Evolutionary conservation across 2,797 vertebrate species (phyloP).

Genomic region (Anguilla obscura): DNA sequence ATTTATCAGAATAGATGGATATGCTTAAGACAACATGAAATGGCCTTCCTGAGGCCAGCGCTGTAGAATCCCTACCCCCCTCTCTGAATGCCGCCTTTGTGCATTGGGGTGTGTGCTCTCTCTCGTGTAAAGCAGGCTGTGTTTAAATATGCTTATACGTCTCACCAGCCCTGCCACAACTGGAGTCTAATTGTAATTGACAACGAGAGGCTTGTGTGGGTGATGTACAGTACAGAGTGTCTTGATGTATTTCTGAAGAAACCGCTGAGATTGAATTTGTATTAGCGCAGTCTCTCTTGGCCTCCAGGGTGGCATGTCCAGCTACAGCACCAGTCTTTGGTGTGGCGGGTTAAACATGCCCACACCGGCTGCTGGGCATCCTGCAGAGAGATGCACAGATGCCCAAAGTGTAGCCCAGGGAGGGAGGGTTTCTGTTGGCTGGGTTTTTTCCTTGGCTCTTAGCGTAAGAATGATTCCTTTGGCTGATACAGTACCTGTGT

Average conservation of each 20-base stretch:
- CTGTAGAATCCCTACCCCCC: slow-evolving; percentile 11
- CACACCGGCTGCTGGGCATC: not conserved
- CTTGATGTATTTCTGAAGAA: not conserved
- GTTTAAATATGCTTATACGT: slow-evolving; percentile 7
- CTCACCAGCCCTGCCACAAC: not conserved
- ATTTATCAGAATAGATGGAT: slow-evolving; percentile 34
- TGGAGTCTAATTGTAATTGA: slow-evolving; percentile 21
- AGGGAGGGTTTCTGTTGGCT: not conserved
- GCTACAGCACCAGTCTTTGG: not conserved
- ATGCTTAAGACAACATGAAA: slow-evolving; percentile 12
- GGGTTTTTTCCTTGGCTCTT: not conserved
- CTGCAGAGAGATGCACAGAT: not conserved
- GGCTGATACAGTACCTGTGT: not conserved
- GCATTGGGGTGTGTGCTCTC: slow-evolving; percentile 10
- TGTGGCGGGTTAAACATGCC: not conserved
- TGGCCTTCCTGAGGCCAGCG: not conserved
- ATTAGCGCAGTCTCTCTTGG: not conserved
- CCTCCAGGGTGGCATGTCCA: not conserved
- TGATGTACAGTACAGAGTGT: not conserved
- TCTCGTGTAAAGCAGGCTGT: not conserved
- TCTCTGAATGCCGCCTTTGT: slow-evolving; percentile 20
- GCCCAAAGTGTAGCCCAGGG: not conserved
- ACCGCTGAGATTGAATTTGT: slow-evolving; percentile 27
- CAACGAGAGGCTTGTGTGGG: slow-evolving; percentile 23
- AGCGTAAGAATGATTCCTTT: not conserved